A percentile compares a stretch with the other conserved stretches of the same genome.
These are phyloP conservation scores for Tetanocera ferruginea DNA, from an alignment of 2,888 invertebrate genomes.

Conservation along the genomic window DNA sequence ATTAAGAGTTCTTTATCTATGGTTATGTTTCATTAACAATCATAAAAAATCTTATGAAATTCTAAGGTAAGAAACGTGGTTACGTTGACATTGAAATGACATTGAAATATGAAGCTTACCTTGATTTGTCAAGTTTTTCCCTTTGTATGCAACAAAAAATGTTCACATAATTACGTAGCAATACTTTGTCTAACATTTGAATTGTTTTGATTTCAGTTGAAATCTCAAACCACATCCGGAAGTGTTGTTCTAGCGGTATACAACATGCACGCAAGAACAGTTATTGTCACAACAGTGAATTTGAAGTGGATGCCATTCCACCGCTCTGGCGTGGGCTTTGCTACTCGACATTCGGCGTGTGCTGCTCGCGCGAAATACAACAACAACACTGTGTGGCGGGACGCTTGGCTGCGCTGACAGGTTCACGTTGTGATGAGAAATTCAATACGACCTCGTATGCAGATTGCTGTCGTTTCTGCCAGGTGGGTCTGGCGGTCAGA, in stretches of 20 bases:
- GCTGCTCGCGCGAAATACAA: constrained; percentile 74
- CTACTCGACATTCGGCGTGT: constrained; percentile 75
- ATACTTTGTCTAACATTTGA: neutral
- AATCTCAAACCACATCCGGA: constrained; percentile 60
- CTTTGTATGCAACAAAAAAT: too few relatives aligned
- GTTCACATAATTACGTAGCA: too few relatives aligned
- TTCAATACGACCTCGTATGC: constrained; percentile 62
- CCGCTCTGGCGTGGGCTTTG: constrained; percentile 75
- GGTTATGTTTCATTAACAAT: too few relatives aligned
- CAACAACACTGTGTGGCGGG: constrained; percentile 65
- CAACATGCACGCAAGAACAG: constrained; percentile 71
- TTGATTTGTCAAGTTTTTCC: neutral
- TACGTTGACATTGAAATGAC: neutral
- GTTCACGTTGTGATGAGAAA: constrained; percentile 59
- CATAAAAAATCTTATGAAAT: too few relatives aligned
- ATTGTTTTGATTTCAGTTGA: constrained; percentile 45
- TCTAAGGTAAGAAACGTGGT: too few relatives aligned
- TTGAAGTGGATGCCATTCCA: constrained; percentile 72
- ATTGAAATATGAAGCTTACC: neutral
- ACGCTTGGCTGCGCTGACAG: constrained; percentile 60
- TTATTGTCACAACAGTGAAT: constrained; percentile 71
- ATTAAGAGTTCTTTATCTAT: neutral
- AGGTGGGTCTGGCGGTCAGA: constrained; percentile 75
- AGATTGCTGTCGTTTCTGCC: constrained; percentile 77
- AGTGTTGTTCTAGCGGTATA: constrained; percentile 73